Evolutionary conservation across 2,888 invertebrate species (phyloP), one percentile per base, ranked within the genome.

Genomic region (Herminia tarsipennalis): DNA sequence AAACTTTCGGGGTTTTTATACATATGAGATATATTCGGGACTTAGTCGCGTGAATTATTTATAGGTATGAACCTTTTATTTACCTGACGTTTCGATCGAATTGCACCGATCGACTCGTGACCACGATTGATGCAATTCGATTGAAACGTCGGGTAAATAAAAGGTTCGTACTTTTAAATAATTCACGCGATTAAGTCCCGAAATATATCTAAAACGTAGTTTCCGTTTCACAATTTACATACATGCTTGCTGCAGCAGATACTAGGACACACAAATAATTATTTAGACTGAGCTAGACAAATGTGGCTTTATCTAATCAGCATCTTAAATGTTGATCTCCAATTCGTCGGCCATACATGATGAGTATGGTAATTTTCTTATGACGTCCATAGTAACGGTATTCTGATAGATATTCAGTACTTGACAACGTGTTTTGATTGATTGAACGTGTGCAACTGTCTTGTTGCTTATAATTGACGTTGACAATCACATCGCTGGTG

Each of bases 351-450:
- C 27, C 40, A 32, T 30, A 46, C 39, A 27, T 36, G 39, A 46
- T 41, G 27, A 47, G 25, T 41, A 41, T 47, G 35, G 24, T 36
- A 47, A 47, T 41, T 36, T 22, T 20, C 40, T 35, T 30, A 17
- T 36, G 40, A 40, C 27, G 27, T 25, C 20, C 40, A 36, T 10
- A 16, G 36, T 41, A 47, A 47, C 46, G 35, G 46, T 41, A 12
- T 32, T n/a, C 21, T 18, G 17, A 36, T 41, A 28, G 12, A 36
- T 32, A 41, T 47, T 30, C 46, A 30, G 40, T 45, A 21, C 21
- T 14, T 34, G 35, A 12, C 14, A 27, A 41, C 46, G 40, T 47
- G 40, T 47, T 36, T 41, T 47, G 40, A 47, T 47, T 47, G 46
- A 47, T 47, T 22, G 40, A 47, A 17, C 21, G 27, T 35, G 2